phyloP scores from a whole-genome alignment of 2,113 vertebrate genomes.

The Megaptera novaeangliae region DNA sequence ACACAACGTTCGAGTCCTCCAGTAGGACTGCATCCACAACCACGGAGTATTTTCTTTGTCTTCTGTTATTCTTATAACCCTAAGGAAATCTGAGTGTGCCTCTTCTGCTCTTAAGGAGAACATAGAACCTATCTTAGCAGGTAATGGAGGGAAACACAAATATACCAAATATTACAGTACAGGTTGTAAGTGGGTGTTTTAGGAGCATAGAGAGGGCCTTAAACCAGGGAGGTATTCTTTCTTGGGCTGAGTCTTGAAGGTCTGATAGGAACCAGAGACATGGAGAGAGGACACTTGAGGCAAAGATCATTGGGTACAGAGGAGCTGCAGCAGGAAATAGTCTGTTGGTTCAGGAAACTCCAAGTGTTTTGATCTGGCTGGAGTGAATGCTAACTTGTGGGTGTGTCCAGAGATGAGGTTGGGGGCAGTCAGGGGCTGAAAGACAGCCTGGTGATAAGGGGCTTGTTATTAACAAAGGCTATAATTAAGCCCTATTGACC shows the following conservation, averaged over 20 bases:
- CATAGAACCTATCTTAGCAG: background rate
- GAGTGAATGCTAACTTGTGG: background rate
- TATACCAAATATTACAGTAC: background rate
- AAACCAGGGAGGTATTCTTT: background rate
- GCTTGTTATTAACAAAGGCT: slow-evolving; percentile 38
- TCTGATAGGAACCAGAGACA: background rate
- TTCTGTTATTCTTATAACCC: background rate
- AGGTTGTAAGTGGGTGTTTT: background rate
- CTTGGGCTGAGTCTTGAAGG: background rate
- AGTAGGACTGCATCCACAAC: background rate
- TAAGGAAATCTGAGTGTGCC: background rate
- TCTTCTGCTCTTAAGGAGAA: background rate
- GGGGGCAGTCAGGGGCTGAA: background rate
- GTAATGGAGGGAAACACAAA: background rate
- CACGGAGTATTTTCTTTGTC: background rate
- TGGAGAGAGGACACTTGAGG: background rate
- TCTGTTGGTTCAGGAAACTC: background rate
- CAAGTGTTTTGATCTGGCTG: background rate
- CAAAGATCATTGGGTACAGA: background rate
- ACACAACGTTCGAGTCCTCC: background rate
- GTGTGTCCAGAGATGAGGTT: background rate
- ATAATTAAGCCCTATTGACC: slow-evolving; percentile 57
- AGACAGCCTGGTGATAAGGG: background rate
- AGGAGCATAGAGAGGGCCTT: background rate
- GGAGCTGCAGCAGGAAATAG: background rate